These are phyloP conservation scores for Prunella fulvescens DNA, from an alignment of 2,113 vertebrate species.

Conservation along the genomic window DNA sequence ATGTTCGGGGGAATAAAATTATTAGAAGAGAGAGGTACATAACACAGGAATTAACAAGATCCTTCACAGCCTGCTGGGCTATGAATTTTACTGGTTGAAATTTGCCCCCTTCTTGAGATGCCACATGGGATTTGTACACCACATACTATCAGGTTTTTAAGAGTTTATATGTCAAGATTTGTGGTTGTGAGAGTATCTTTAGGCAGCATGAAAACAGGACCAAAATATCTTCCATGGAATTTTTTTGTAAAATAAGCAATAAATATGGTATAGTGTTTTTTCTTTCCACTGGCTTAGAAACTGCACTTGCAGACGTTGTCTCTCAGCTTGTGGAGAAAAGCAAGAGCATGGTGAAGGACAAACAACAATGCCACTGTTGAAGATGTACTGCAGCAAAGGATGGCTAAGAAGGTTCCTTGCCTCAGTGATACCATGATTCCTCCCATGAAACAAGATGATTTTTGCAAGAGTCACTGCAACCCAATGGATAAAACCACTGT, in stretches of 20 bases:
- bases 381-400: not conserved
- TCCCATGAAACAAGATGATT: not conserved
- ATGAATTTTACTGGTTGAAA: conserved; percentile 3
- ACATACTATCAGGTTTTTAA: not conserved
- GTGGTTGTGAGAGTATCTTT: not conserved
- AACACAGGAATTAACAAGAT: not conserved
- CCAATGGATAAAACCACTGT: not conserved
- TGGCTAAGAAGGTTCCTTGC: not conserved
- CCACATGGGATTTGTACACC: not conserved
- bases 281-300: not conserved
- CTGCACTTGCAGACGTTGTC: not conserved
- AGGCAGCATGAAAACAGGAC: not conserved
- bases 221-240: not conserved
- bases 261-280: not conserved
- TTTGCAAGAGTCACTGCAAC: not conserved
- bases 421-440: not conserved
- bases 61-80: not conserved
- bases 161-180: not conserved
- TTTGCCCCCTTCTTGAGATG: conserved; percentile 4
- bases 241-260: not conserved
- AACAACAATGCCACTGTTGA: not conserved
- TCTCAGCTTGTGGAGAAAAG: not conserved
- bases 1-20: conserved; percentile 46
- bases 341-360: not conserved
- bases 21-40: not conserved